Base-by-base conservation (phyloP, 2,797 vertebrate species). In the Malacoctenus gilli region DNA sequence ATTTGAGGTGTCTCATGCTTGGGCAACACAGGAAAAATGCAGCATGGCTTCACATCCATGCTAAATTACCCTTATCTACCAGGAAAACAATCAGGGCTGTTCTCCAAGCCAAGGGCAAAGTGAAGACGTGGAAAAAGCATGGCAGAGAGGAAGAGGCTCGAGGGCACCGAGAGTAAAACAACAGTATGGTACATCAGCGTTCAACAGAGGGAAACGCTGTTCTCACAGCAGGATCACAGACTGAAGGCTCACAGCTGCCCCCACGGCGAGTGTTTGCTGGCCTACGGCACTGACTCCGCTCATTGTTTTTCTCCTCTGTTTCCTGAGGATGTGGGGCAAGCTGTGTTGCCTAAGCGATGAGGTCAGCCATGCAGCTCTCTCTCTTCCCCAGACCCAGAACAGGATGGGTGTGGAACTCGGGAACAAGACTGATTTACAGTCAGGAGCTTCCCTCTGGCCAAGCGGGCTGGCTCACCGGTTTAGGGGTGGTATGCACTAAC, bases 241-340 rank as follows among this genome's bases (percentile, higher is more conserved):
- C 34, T 50, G 25, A 16, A 40, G 37, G n/a, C 47, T 60, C 30
- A 44, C 38, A n/a, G n/a, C n/a, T n/a, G n/a, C 66, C 66, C 51
- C 40, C 46, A 46, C 20, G 6, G 48, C 46, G 48, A 44, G 19
- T 30, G 53, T 62, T 55, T 37, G 54, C 53, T 49, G 72, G 71
- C 72, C 68, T 79, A 42, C 62, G 60, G 71, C 68, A 16, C 64
- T 60, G 68, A 85, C 69, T 76, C 77, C 25, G 52, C 77, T 85
- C 80, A 82, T 86, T 88, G 85, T 90, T 89, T 91, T 86, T 58
- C 66, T 63, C 68, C 58, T 58, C 35, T 23, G 63, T 85, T 93
- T 93, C 90, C 90, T 90, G 78, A 92, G 91, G 90, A 93, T 89
- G 78, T 87, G 85, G 73, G 61, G 75, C 77, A 79, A 79, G 83